These are phyloP conservation scores for Apistogramma diplotaenia DNA, from an alignment of 2,113 vertebrate species.

Conservation along the genomic window DNA sequence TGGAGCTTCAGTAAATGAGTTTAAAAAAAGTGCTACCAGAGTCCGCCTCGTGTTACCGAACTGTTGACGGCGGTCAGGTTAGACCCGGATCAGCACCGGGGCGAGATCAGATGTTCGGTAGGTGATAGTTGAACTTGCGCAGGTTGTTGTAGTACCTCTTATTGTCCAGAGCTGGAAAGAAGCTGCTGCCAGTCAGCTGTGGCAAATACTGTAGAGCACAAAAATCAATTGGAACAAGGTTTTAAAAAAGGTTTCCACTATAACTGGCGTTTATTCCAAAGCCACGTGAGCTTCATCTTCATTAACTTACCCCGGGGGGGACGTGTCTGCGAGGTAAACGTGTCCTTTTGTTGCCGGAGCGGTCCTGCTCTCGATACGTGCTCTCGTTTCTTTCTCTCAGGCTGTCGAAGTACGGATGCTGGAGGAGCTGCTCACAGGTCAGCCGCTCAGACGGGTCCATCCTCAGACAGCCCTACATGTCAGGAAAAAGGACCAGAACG, in stretches of 20 bases:
- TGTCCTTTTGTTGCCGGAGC: conserved; percentile 66
- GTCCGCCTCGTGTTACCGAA: conserved; percentile 26
- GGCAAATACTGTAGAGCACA: conserved; percentile 81
- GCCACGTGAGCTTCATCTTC: not conserved
- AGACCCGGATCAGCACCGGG: accelerated
- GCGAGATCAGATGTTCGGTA: conserved; percentile 87
- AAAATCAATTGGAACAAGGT: not conserved
- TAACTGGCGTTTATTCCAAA: not conserved
- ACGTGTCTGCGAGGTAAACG: conserved; percentile 79
- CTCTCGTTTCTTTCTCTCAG: conserved; percentile 73
- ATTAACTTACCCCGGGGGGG: conserved; percentile 80
- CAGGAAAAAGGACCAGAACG: not conserved
- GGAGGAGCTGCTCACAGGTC: conserved; percentile 87
- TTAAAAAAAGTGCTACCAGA: not conserved
- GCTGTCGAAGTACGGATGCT: conserved; percentile 88
- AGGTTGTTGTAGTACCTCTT: conserved; percentile 85
- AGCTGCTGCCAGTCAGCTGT: conserved; percentile 84
- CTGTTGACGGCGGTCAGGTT: not conserved
- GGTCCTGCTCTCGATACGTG: conserved; percentile 73
- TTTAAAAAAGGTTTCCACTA: no score
- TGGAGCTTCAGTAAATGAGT: not conserved
- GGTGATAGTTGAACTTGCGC: conserved; percentile 85
- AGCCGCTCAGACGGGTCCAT: conserved; percentile 89
- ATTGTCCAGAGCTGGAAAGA: conserved; percentile 86
- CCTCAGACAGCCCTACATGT: conserved; percentile 82